A percentile compares a stretch with the other conserved stretches of the same genome.
Evolutionary conservation across 1,140 invertebrate species (phyloP).

Genomic region (Colletes gigas): DNA sequence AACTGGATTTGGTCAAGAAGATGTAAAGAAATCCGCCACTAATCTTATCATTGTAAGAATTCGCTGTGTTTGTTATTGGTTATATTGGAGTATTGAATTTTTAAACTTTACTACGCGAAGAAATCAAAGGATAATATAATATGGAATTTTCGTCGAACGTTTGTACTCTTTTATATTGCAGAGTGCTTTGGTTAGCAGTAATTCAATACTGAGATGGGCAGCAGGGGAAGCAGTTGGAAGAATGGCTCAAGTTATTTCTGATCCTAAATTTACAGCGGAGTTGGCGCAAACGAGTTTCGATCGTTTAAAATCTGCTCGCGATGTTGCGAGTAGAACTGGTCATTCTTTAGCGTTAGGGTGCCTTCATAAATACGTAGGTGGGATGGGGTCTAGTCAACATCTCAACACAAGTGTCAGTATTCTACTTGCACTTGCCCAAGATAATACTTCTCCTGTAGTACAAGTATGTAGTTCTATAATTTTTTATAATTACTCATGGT

Average conservation of each 20-base stretch:
- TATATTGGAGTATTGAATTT: not conserved
- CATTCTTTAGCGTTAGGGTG: constrained; percentile 96
- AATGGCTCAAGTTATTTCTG: constrained; percentile 92
- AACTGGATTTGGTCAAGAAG: constrained; percentile 92
- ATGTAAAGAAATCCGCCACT: constrained; percentile 93
- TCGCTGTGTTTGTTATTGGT: not conserved
- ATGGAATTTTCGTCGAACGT: no score
- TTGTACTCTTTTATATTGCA: constrained; percentile 67
- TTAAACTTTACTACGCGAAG: no score
- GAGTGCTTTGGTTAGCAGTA: constrained; percentile 91
- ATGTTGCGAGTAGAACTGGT: constrained; percentile 94
- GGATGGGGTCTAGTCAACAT: constrained; percentile 95
- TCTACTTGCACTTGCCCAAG: constrained; percentile 95
- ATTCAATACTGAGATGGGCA: constrained; percentile 93
- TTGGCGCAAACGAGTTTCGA: constrained; percentile 96
- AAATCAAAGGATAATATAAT: no score
- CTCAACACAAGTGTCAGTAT: constrained; percentile 96
- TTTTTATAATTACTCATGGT: not conserved
- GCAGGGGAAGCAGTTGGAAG: constrained; percentile 93
- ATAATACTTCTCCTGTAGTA: constrained; percentile 92
- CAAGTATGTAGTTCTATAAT: constrained; percentile 83
- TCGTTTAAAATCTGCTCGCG: constrained; percentile 91
- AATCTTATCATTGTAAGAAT: constrained; percentile 87
- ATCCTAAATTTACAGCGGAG: constrained; percentile 93
- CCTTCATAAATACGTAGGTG: constrained; percentile 94